Evolutionary conservation across 2,888 invertebrate species (phyloP).

Genomic region (Trissolcus brochymenae): DNA sequence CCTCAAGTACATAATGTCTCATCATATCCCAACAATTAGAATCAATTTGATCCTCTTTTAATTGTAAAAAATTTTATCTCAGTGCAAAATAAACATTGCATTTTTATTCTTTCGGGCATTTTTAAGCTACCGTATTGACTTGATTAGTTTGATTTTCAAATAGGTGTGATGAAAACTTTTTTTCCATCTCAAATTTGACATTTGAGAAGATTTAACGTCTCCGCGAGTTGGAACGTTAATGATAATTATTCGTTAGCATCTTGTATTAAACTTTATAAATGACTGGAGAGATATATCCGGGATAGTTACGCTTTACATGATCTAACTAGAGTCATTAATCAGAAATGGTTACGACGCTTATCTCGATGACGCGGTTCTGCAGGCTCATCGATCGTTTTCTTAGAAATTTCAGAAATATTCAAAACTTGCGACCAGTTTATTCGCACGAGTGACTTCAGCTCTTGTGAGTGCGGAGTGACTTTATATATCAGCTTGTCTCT

Average conservation of each 20-base stretch:
- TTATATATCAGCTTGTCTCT: constrained; percentile 42
- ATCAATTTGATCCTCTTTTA: too few relatives aligned
- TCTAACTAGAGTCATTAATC: constrained; percentile 30
- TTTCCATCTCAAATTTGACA: too few relatives aligned
- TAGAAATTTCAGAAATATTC: constrained; percentile 46
- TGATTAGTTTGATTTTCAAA: too few relatives aligned
- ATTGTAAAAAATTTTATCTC: too few relatives aligned
- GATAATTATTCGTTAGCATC: constrained; percentile 1
- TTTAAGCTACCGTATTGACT: too few relatives aligned
- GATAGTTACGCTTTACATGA: constrained; percentile 15
- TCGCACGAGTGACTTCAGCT: constrained; percentile 34
- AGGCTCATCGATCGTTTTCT: constrained; percentile 27
- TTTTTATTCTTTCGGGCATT: too few relatives aligned
- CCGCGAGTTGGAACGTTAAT: too few relatives aligned
- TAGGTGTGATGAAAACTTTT: too few relatives aligned
- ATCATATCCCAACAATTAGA: too few relatives aligned
- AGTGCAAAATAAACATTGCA: too few relatives aligned
- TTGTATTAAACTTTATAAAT: constrained; percentile 8
- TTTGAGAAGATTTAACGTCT: neutral
- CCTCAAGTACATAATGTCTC: too few relatives aligned
- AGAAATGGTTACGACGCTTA: constrained; percentile 34
- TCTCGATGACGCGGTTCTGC: constrained; percentile 42
- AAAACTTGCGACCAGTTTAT: constrained; percentile 37
- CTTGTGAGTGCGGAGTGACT: constrained; percentile 43
- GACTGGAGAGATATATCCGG: constrained; percentile 11